Conservation (phyloP, 2,113 vertebrate genomes). For the Onychostoma macrolepis region DNA sequence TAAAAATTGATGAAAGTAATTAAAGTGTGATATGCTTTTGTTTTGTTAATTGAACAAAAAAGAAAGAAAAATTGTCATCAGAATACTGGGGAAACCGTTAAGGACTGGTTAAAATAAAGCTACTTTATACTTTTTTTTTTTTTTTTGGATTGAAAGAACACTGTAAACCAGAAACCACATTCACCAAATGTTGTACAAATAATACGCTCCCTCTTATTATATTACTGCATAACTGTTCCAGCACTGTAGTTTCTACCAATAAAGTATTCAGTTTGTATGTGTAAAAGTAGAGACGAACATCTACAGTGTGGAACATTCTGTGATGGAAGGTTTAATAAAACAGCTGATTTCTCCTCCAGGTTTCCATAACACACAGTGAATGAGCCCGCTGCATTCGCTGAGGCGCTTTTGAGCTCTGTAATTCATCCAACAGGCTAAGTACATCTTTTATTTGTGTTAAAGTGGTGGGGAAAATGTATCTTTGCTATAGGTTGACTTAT, state of each 20-base stretch:
- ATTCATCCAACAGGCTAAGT: constrained; percentile 15
- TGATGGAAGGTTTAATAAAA: constrained; percentile 31
- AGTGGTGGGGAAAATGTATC: background rate
- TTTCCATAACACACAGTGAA: background rate
- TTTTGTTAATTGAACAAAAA: background rate
- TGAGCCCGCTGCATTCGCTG: background rate
- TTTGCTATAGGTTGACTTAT: constrained; percentile 7
- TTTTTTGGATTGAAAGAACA: background rate
- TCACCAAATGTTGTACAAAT: background rate
- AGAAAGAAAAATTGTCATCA: background rate
- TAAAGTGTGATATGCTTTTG: background rate
- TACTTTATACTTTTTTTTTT: background rate
- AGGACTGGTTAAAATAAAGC: background rate
- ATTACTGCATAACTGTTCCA: background rate
- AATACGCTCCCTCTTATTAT: background rate
- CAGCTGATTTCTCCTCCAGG: constrained; percentile 3
- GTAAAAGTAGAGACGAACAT: background rate
- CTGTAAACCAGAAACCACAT: background rate
- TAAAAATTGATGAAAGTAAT: background rate
- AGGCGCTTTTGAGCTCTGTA: background rate
- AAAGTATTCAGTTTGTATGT: background rate
- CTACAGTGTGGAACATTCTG: constrained; percentile 26
- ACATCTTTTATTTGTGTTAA: constrained; percentile 5
- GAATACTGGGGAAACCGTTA: background rate
- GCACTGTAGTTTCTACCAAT: background rate